These are phyloP conservation scores for Ricordea florida DNA, from an alignment of 92 coral and sea anemone species.

Conservation along the genomic window DNA sequence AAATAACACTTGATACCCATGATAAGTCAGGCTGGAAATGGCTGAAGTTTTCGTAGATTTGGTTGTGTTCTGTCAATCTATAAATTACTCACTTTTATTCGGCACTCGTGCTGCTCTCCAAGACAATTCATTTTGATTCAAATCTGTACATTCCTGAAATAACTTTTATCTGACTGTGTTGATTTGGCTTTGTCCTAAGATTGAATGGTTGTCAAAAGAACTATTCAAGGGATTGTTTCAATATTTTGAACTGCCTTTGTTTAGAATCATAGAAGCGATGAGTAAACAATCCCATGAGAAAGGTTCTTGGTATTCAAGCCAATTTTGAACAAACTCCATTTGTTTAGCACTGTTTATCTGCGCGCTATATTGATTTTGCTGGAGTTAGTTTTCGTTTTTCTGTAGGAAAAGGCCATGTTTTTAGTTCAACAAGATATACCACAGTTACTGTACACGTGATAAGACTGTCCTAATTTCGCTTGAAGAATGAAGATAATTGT, in stretches of 20 bases:
- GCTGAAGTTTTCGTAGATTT: too few species aligned
- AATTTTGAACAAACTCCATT: conserved; percentile 1
- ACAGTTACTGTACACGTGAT: background rate
- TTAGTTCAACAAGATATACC: background rate
- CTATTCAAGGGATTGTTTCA: too few species aligned
- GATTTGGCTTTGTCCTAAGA: too few species aligned
- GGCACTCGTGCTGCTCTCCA: too few species aligned
- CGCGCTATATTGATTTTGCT: background rate
- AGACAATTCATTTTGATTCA: too few species aligned
- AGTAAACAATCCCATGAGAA: background rate
- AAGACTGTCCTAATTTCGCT: background rate
- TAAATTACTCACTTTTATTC: too few species aligned
- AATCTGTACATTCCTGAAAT: background rate
- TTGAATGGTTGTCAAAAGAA: too few species aligned
- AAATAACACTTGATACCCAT: too few species aligned
- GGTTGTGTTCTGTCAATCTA: too few species aligned
- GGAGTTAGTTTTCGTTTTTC: too few species aligned
- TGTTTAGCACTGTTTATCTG: background rate
- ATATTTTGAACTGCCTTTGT: background rate
- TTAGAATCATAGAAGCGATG: conserved; percentile 2
- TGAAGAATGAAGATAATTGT: background rate
- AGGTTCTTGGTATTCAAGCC: background rate
- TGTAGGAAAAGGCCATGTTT: background rate
- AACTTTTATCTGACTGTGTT: background rate
- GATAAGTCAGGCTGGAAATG: too few species aligned